These are phyloP conservation scores for Cochlearius cochlearius DNA, from an alignment of 2,113 vertebrate species.

Conservation along the genomic window DNA sequence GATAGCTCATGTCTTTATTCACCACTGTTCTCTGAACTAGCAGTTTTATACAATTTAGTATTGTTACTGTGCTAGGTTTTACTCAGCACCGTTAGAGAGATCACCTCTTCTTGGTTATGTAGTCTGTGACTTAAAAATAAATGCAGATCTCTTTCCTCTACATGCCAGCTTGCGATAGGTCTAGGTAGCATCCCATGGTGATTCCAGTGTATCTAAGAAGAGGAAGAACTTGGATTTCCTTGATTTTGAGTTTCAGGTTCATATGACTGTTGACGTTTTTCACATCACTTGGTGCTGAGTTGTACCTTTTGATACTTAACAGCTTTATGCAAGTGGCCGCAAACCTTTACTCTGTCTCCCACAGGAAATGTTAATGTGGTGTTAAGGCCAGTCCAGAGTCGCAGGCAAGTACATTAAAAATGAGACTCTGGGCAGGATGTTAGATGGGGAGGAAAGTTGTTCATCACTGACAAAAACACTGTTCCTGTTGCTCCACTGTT, in stretches of 20 bases:
- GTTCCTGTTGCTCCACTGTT: too few relatives aligned
- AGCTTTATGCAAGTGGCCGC: fast-evolving
- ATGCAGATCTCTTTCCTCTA: not conserved
- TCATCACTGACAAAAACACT: not conserved
- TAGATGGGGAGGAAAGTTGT: not conserved
- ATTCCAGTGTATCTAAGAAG: not conserved
- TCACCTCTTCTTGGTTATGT: not conserved
- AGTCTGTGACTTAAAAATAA: not conserved
- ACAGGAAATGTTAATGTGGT: not conserved
- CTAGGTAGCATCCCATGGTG: not conserved
- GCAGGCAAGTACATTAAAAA: not conserved
- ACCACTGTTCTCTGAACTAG: not conserved
- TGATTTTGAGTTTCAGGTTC: not conserved
- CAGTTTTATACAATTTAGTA: not conserved
- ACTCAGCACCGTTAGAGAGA: not conserved
- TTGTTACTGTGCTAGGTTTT: not conserved
- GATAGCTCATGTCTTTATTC: not conserved
- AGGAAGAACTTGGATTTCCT: not conserved
- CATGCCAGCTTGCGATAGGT: not conserved
- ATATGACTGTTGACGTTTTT: not conserved
- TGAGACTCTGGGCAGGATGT: not conserved
- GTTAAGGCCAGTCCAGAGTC: not conserved
- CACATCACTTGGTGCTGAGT: not conserved
- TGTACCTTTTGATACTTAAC: not conserved
- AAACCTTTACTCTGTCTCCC: fast-evolving